Evolutionary conservation across 2,113 vertebrate genomes (phyloP).

Genomic region (Anolis carolinensis): DNA sequence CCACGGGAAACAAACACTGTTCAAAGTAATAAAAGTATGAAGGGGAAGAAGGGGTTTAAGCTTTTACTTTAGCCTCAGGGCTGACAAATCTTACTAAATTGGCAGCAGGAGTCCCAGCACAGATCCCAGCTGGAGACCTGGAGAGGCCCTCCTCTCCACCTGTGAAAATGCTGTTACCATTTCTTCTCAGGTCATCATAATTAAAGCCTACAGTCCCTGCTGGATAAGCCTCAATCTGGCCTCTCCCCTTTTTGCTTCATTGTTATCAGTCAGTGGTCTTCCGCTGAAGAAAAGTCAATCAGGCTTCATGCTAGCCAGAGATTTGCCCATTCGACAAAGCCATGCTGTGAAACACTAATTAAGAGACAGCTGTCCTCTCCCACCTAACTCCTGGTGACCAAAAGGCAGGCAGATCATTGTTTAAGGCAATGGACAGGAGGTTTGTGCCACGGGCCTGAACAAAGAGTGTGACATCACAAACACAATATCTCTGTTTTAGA

Average conservation of each 20-base stretch:
- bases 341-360: conserved; percentile 65
- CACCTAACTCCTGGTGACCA: conserved; percentile 19
- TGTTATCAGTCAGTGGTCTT: conserved; percentile 53
- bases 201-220: conserved; percentile 49
- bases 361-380: conserved; percentile 70
- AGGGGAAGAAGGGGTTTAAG: conserved; percentile 34
- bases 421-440: not conserved
- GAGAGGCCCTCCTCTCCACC: conserved; percentile 39
- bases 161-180: conserved; percentile 51
- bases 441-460: not conserved
- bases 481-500: not conserved
- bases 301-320: conserved; percentile 54
- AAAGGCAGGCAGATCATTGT: not conserved
- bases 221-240: conserved; percentile 47
- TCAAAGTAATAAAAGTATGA: conserved; percentile 29
- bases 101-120: conserved; percentile 26
- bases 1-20: conserved; percentile 35
- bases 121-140: conserved; percentile 53
- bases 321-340: conserved; percentile 56
- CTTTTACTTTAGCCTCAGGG: conserved; percentile 17
- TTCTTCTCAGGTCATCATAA: conserved; percentile 51
- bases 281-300: conserved; percentile 53
- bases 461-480: not conserved
- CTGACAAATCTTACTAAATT: not conserved
- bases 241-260: conserved; percentile 37